Base-by-base conservation (phyloP, 2,113 vertebrate species). In the Hassar affinis region DNA sequence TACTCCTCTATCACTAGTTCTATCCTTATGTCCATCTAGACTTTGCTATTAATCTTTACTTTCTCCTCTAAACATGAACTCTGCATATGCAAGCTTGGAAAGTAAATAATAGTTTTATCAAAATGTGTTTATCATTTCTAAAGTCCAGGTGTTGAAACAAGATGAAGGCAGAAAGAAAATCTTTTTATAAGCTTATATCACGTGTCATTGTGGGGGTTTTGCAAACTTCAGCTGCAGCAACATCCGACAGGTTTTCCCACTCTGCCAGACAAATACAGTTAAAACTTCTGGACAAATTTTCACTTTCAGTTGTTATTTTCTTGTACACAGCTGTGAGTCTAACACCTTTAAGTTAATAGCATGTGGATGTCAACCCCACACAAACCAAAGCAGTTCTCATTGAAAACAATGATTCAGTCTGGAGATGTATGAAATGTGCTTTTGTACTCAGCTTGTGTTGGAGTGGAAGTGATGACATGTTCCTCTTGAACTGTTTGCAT, bases 381-480 rank as follows among this genome's bases (percentile, higher is more conserved):
- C 62, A 66, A 6, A 35, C 62, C 30, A 35, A 66, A 66, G 6
- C 62, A 66, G 15, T n/a, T n/a, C n/a, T n/a, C n/a, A n/a, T n/a
- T n/a, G 59, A 61, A 62, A 62, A 33, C 69, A 22, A 33, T 81
- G 78, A 74, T 49, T 72, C 61, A 71, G 45, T 82, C 79, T 84
- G 86, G 74, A 85, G 84, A 88, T 85, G 59, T 77, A 80, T 86
- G 71, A 83, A 86, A 86, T 85, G 47, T 75, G 78, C 69, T 84
- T 57, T 17, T 64, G 64, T 54, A 9, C 83, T 45, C 35, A 52
- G 62, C 54, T 64, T 80, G 35, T 83, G 79, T 71, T n/a, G n/a
- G n/a, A 84, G 66, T 45, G 75, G 59, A 83, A 52, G 78, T 75
- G 54, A 51, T 86, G 83, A 83, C 87, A 86, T 79, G 83, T 75